Conservation (phyloP, 2,113 vertebrate species). For the Hyperoodon ampullatus region DNA sequence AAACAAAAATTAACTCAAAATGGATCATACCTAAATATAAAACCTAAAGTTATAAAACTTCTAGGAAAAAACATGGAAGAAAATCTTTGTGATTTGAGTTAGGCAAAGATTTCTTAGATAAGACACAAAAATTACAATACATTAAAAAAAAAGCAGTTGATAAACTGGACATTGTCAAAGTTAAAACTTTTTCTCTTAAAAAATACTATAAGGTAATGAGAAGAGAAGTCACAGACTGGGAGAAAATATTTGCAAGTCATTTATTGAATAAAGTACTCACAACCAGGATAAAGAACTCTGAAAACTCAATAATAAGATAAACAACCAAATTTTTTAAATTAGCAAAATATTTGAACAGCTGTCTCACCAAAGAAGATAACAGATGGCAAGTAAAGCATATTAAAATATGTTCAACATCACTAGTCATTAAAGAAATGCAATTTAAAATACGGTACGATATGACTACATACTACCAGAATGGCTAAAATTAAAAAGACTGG, state of each 20-base stretch:
- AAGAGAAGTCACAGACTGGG: not conserved
- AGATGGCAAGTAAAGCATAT: not conserved
- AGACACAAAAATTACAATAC: not conserved
- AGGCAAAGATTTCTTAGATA: not conserved
- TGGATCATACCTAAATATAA: not conserved
- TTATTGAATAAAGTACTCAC: not conserved
- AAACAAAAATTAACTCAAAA: not conserved
- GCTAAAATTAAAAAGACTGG: not conserved
- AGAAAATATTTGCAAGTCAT: not conserved
- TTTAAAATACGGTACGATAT: not conserved
- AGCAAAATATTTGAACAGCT: not conserved
- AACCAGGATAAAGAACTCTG: not conserved
- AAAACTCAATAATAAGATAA: not conserved
- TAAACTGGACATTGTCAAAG: not conserved
- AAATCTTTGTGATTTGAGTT: not conserved
- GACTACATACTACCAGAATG: not conserved
- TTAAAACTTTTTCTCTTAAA: not conserved
- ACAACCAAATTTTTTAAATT: not conserved
- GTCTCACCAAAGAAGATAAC: not conserved
- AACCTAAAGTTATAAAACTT: not conserved
- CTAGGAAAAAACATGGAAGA: not conserved
- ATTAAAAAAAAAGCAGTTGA: not conserved
- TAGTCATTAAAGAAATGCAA: not conserved
- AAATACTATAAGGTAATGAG: not conserved
- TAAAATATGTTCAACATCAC: not conserved